Evolutionary conservation across 2,888 invertebrate species (phyloP).

Genomic region (Troglohyphantes excavatus): DNA sequence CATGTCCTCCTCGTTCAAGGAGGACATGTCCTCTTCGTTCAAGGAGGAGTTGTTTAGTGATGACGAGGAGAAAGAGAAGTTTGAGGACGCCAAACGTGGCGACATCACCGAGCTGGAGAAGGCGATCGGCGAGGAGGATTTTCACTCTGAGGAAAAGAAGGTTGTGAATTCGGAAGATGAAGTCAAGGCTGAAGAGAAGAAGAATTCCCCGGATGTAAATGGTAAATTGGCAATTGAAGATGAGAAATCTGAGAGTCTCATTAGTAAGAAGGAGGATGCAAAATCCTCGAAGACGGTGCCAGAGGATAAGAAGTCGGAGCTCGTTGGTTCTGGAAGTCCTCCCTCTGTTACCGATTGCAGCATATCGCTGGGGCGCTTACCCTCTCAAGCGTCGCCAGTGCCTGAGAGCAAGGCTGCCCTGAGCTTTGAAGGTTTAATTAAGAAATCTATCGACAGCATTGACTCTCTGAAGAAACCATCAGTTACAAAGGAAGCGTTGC

Average conservation of each 20-base stretch:
- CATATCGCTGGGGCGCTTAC: not conserved
- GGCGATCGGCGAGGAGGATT: slow-evolving; percentile 45
- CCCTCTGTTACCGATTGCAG: not conserved
- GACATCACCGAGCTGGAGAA: slow-evolving; percentile 65
- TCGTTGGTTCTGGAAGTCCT: not conserved
- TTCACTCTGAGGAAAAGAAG: not conserved
- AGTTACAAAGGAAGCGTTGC: not conserved
- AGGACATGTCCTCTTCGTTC: slow-evolving; percentile 36
- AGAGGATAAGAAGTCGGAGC: slow-evolving; percentile 1
- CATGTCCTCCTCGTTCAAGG: not conserved
- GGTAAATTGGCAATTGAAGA: not conserved
- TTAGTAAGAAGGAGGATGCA: not conserved
- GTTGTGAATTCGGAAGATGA: not conserved
- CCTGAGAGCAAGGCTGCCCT: slow-evolving; percentile 33
- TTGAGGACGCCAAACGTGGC: slow-evolving; percentile 57
- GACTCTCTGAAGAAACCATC: slow-evolving; percentile 15
- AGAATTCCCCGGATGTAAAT: no score
- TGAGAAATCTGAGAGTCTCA: not conserved
- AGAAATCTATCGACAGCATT: slow-evolving; percentile 28
- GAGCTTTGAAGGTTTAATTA: slow-evolving; percentile 64
- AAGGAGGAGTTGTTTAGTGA: slow-evolving; percentile 75
- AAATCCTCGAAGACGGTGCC: not conserved
- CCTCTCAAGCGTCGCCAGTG: not conserved
- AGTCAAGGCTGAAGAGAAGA: not conserved
- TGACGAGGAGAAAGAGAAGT: slow-evolving; percentile 71